Evolutionary conservation across 2,797 vertebrate genomes (phyloP).

Genomic region (Chromis chromis): DNA sequence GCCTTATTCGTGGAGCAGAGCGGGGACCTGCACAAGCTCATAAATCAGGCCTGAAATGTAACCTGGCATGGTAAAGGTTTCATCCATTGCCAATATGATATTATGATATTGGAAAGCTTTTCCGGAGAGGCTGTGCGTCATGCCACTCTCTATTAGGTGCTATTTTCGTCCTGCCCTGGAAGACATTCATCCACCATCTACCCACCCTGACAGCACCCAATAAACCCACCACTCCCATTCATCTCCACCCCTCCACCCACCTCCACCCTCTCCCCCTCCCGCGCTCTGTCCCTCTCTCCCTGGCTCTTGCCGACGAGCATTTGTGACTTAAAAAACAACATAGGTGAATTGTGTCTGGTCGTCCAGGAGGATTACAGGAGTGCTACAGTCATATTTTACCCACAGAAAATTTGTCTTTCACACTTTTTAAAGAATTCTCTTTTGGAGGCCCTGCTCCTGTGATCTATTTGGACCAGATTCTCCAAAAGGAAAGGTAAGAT

Average conservation of each 20-base stretch:
- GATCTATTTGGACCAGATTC: constrained; percentile 21
- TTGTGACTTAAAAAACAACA: constrained; percentile 68
- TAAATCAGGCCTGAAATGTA: constrained; percentile 71
- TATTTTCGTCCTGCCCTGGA: constrained; percentile 81
- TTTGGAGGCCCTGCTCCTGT: constrained; percentile 14
- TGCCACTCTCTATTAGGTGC: constrained; percentile 78
- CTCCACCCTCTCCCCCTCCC: constrained; percentile 52
- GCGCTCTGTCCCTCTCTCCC: constrained; percentile 27
- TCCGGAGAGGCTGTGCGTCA: constrained; percentile 72
- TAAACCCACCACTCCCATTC: constrained; percentile 79
- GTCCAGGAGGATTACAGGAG: constrained; percentile 53
- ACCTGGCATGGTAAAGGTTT: constrained; percentile 65
- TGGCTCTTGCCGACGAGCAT: constrained; percentile 36
- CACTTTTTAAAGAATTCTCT: constrained; percentile 25
- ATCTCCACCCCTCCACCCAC: constrained; percentile 65
- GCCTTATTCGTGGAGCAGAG: constrained; percentile 10
- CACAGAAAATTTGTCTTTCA: constrained; percentile 3
- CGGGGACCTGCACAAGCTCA: constrained; percentile 22
- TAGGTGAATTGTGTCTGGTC: constrained; percentile 61
- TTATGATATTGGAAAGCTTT: constrained; percentile 77
- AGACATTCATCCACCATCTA: constrained; percentile 80
- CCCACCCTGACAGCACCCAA: constrained; percentile 82
- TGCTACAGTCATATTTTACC: constrained; percentile 25
- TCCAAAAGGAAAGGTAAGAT: constrained; percentile 64
- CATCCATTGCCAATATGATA: constrained; percentile 58